Evolutionary conservation across 2,888 invertebrate species (phyloP), one percentile per base, ranked within the genome.

Genomic region (Sesia bembeciformis): DNA sequence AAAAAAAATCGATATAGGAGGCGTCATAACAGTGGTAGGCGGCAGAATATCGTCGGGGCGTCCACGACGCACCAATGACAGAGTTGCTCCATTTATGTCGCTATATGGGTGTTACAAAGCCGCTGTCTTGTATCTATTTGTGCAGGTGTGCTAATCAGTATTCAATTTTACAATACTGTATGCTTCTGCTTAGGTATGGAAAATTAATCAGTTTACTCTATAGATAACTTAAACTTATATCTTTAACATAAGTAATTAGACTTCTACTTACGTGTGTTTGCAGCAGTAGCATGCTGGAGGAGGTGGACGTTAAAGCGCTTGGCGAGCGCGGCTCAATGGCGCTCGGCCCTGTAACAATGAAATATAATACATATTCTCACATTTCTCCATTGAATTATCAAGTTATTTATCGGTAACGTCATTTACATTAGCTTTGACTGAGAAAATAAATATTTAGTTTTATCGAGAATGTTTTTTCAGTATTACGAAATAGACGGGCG

Each of bases 241-340:
- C 23, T 23, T 23, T 43, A 39, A 4, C 7, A 52, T 40, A 51
- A 42, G 2, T 43, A 40, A 51, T 49, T 49, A 53, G 7, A 49
- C 43, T 54, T 62, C 23, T 6, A 84, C 92, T 92, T 82, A 96
- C 96, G 93, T 96, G 96, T 90, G 96, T 95, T 91, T 96, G 96
- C 92, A 96, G 93, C 87, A 96, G 95, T 92, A 96, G 95, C 96
- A 96, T 96, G 92, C 96, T 96, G 94, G 96, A 91, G 77, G 91
- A 89, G 79, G 89, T 91, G 72, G 91, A 81, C 76, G 90, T 69
- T 67, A 81, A 87, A 69, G 90, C 84, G 90, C 90, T 81, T 90
- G 91, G 89, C 82, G 88, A 88, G 85, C 90, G 90, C 84, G 88
- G 84, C 77, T 84, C 89, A 76, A 84, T 72, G 74, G 87, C 87